phyloP scores from a whole-genome alignment of 2,113 vertebrate species.

The Jacana jacana region DNA sequence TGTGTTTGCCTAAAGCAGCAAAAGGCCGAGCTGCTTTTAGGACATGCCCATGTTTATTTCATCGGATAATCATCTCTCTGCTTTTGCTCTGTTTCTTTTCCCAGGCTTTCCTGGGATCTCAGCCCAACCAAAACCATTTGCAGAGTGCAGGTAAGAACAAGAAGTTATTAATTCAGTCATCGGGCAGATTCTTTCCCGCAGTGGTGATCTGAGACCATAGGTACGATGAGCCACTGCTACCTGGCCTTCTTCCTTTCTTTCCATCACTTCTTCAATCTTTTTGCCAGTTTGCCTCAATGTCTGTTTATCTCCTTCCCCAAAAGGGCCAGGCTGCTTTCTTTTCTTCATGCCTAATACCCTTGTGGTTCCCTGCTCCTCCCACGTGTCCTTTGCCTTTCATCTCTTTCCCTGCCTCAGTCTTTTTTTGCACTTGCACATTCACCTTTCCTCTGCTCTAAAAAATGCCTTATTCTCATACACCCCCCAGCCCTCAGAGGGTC shows the following conservation, averaged over 20 bases:
- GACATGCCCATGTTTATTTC: slow-evolving; percentile 33
- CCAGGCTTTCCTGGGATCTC: slow-evolving; percentile 60
- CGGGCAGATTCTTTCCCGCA: slow-evolving; percentile 7
- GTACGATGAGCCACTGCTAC: not conserved
- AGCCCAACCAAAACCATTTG: slow-evolving; percentile 64
- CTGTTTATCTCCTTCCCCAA: not conserved
- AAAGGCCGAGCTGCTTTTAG: slow-evolving; percentile 11
- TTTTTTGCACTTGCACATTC: not conserved
- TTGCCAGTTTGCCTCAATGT: not conserved
- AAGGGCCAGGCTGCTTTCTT: not conserved
- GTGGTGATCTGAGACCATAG: not conserved
- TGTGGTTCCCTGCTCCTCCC: not conserved
- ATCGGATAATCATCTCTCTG: slow-evolving; percentile 41
- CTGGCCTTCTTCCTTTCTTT: not conserved
- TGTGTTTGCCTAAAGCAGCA: slow-evolving; percentile 34
- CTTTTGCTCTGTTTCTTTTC: slow-evolving; percentile 53
- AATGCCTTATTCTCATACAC: not conserved
- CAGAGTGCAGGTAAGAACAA: slow-evolving; percentile 73
- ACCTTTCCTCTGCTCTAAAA: not conserved
- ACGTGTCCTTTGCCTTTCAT: not conserved
- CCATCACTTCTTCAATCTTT: not conserved
- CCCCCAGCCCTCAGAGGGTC: not conserved
- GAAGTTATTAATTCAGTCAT: slow-evolving; percentile 50
- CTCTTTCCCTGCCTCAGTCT: not conserved
- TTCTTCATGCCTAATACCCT: not conserved